Percentiles rank a stretch among this genome's conserved stretches.
phyloP scores from a whole-genome alignment of 2,888 invertebrate genomes.

The Cynaeus angustus region DNA sequence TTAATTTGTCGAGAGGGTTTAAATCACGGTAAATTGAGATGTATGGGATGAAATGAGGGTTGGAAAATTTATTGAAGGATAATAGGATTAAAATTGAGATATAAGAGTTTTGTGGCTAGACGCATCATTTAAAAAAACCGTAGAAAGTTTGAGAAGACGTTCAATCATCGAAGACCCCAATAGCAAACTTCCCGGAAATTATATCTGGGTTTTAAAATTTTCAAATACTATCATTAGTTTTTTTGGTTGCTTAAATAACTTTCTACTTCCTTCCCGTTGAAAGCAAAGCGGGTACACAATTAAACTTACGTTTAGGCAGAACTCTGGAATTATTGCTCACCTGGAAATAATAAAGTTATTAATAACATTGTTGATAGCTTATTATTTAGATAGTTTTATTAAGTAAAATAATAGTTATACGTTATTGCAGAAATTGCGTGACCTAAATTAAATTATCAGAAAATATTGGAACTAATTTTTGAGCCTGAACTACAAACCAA shows the following conservation, averaged over 20 bases:
- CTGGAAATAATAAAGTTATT: conserved; percentile 10
- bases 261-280: conserved; percentile 40
- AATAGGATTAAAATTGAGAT: conserved; percentile 8
- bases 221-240: conserved; percentile 29
- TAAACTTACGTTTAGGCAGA: background rate
- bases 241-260: conserved; percentile 33
- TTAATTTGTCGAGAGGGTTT: conserved; percentile 8
- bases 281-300: background rate
- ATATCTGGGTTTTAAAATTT: conserved; percentile 37
- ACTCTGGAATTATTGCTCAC: conserved; percentile 24
- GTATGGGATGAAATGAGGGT: conserved; percentile 19
- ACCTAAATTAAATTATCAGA: too few relatives aligned
- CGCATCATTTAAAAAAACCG: conserved; percentile 5
- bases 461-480: too few relatives aligned
- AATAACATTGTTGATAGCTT: too few relatives aligned
- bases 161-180: too few relatives aligned
- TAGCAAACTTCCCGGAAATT: conserved; percentile 46
- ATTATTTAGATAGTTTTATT: too few relatives aligned
- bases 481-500: too few relatives aligned
- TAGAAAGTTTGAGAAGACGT: conserved; percentile 24
- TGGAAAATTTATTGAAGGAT: conserved; percentile 4
- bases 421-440: too few relatives aligned
- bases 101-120: background rate
- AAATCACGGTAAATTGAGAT: conserved; percentile 23
- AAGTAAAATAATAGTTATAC: too few relatives aligned